Conservation (phyloP, 2,113 vertebrate genomes). For the Lipophrys pholis region DNA sequence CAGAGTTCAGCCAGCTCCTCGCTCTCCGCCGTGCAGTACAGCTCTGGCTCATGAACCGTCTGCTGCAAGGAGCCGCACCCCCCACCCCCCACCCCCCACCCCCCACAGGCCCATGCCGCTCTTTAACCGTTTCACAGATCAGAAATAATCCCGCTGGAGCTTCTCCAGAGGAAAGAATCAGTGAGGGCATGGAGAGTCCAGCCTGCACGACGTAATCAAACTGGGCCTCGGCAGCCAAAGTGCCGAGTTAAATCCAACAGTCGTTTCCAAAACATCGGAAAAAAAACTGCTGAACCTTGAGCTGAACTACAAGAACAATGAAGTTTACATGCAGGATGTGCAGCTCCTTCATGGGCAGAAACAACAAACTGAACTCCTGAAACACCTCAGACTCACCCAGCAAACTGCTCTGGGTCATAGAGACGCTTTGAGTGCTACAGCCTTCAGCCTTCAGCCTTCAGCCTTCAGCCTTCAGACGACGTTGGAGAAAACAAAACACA, state of each 20-base stretch:
- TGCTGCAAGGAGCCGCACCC: conserved; percentile 64
- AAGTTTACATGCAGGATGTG: conserved; percentile 54
- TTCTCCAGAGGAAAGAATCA: conserved; percentile 78
- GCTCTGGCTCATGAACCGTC: conserved; percentile 77
- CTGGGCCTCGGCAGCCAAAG: conserved; percentile 40
- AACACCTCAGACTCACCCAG: too few relatives aligned
- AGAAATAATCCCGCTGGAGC: conserved; percentile 77
- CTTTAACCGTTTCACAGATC: conserved; percentile 76
- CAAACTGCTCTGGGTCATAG: too few relatives aligned
- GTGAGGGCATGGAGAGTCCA: conserved; percentile 72
- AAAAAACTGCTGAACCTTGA: conserved; percentile 59
- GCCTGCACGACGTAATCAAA: conserved; percentile 60
- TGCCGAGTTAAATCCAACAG: conserved; percentile 47
- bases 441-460: too few relatives aligned
- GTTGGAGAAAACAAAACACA: too few relatives aligned
- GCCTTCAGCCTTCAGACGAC: too few relatives aligned
- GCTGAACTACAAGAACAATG: conserved; percentile 47
- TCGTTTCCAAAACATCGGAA: conserved; percentile 46
- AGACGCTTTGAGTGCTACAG: too few relatives aligned
- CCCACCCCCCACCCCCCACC: conserved; percentile 19
- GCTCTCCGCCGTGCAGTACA: conserved; percentile 75
- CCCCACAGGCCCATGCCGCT: conserved; percentile 49
- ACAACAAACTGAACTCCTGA: conserved; percentile 14
- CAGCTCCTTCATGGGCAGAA: conserved; percentile 26
- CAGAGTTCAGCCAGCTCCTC: conserved; percentile 76